phyloP scores from a whole-genome alignment of 2,113 vertebrate genomes.

The Corythornis vintsioides region DNA sequence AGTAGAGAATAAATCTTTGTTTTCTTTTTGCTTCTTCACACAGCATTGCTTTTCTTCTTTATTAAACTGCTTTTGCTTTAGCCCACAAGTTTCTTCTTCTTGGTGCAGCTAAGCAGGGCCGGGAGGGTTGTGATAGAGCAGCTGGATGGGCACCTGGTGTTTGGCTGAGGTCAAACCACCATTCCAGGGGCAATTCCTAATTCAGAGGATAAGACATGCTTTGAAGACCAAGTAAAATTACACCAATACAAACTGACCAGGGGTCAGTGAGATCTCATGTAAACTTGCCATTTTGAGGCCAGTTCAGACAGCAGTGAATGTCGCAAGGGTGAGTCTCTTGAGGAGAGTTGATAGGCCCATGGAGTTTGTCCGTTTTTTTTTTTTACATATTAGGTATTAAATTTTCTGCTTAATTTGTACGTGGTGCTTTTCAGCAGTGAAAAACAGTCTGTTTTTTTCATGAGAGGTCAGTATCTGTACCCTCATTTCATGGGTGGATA shows the following conservation, averaged over 20 bases:
- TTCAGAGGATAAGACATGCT: background rate
- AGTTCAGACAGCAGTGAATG: background rate
- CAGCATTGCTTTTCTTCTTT: too few species aligned
- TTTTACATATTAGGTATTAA: background rate
- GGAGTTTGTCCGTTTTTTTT: background rate
- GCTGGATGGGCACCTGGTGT: too few species aligned
- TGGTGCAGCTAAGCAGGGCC: too few species aligned
- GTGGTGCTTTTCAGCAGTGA: background rate
- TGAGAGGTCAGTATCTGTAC: background rate
- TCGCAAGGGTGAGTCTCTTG: accelerated
- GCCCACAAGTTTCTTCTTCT: too few species aligned
- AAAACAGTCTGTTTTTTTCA: slow-evolving; percentile 9
- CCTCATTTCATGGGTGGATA: background rate
- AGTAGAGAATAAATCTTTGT: too few species aligned
- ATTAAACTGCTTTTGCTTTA: too few species aligned
- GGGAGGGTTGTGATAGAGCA: too few species aligned
- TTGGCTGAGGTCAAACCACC: too few species aligned
- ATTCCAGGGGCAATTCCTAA: background rate
- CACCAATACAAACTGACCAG: background rate
- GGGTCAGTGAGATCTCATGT: background rate
- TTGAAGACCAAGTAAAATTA: background rate
- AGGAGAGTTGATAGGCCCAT: background rate
- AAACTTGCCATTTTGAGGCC: background rate
- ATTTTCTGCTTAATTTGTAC: background rate
- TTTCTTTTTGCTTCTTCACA: too few species aligned